Evolutionary conservation across 1,140 invertebrate species (phyloP), one percentile per base, ranked within the genome.

Genomic region (Aphis craccivora): DNA sequence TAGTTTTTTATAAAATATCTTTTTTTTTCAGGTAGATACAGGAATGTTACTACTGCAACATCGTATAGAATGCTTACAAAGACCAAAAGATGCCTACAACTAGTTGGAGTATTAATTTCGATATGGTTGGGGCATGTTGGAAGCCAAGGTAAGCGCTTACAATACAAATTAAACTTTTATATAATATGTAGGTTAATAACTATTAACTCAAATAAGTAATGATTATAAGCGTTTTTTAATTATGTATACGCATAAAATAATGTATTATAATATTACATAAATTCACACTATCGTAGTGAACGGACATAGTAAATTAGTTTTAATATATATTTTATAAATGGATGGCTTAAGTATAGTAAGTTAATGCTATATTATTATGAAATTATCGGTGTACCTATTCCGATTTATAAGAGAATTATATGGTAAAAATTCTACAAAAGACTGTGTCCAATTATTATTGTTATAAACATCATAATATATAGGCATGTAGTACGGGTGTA

Each of bases 1-100:
- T 40, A 3, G 23, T 35, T 83, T 23, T 43, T n/a, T 60, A 11
- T 30, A 5, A 76, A 76, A 18, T n/a, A n/a, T 7, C 14, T 35
- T 30, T 87, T 48, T 89, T 89, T 93, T 45, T 8, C 25, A 93
- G 91, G 81, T 55, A 93, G 81, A 55, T 93, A 83, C 91, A 93
- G 91, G 91, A 93, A 93, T 93, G 91, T 93, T 93, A 93, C 91
- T 83, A 92, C 81, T 86, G 45, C 89, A 90, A 90, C 89, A 90
- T 8, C 35, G 81, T 93, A 86, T 93, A 93, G 91, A 84, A 93
- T 93, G 91, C 91, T 83, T 93, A 93, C 91, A n/a, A 93, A 40
- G 48, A 93, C 91, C 91, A 93, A 43, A 93, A 37, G 91, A 93
- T 93, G 91, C 91, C n/a, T 93, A 86, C 60, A 76, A 76, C 91